Evolutionary conservation across 2,797 vertebrate species (phyloP).

Genomic region (Peromyscus melanophrys): DNA sequence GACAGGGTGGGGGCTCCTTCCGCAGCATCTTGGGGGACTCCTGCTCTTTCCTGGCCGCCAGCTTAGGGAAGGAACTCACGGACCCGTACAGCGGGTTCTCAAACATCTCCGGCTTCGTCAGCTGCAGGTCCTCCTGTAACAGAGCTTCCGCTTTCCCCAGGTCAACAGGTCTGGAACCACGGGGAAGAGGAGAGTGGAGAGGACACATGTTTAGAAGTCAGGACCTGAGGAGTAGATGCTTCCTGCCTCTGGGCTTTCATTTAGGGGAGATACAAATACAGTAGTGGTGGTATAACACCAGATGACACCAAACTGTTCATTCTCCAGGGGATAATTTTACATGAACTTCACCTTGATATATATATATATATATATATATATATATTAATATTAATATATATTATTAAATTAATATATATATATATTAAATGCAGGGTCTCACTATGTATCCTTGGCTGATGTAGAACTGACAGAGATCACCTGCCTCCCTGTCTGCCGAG

Average conservation of each 20-base stretch:
- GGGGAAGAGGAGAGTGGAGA: background rate
- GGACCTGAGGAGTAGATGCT: fast-evolving
- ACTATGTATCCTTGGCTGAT: background rate
- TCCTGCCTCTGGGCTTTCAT: background rate
- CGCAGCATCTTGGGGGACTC: constrained; percentile 86
- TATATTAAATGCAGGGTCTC: background rate
- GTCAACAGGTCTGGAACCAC: constrained; percentile 80
- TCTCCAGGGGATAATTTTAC: background rate
- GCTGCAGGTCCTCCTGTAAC: constrained; percentile 88
- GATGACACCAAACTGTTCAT: background rate
- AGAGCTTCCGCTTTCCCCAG: constrained; percentile 83
- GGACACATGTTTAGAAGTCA: background rate
- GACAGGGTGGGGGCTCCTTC: constrained; percentile 89
- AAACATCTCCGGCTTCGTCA: constrained; percentile 94
- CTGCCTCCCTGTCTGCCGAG: background rate
- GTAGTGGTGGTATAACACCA: too few species aligned
- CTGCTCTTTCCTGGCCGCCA: constrained; percentile 90
- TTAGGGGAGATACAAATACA: background rate
- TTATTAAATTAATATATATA: too few species aligned
- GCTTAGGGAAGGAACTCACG: constrained; percentile 88
- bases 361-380: too few species aligned
- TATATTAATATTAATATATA: too few species aligned
- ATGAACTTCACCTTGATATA: background rate
- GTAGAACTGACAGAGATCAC: background rate
- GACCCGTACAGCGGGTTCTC: constrained; percentile 97